Percentiles rank a stretch among this genome's conserved stretches.
Conservation (phyloP, 2,113 vertebrate species). For the Marcusenius ussheri region DNA sequence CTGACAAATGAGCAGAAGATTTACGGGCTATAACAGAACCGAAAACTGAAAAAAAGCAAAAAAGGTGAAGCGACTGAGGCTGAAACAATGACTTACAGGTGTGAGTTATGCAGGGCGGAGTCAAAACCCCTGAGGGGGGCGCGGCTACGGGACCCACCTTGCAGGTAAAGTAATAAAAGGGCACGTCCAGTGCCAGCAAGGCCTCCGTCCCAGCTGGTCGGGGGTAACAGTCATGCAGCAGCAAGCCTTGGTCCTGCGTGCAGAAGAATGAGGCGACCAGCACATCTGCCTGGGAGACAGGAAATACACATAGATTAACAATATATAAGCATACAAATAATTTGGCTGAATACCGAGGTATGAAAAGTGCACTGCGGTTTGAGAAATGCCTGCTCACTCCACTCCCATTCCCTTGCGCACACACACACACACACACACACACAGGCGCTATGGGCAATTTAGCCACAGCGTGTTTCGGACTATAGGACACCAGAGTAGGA, state of each 20-base stretch:
- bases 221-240: slow-evolving; percentile 80
- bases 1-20: slow-evolving; percentile 22
- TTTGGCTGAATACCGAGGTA: not conserved
- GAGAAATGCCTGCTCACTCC: not conserved
- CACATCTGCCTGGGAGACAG: slow-evolving; percentile 60
- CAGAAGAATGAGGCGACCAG: slow-evolving; percentile 81
- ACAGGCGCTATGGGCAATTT: not conserved
- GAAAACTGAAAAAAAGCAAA: not conserved
- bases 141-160: slow-evolving; percentile 62
- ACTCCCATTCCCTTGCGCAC: not conserved
- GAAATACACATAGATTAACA: not conserved
- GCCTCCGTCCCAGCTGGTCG: slow-evolving; percentile 63
- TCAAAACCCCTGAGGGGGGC: not conserved
- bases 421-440: not conserved
- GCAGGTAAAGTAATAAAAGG: slow-evolving; percentile 85
- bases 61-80: not conserved
- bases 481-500: not conserved
- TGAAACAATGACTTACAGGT: not conserved
- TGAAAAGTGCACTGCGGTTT: not conserved
- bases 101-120: not conserved
- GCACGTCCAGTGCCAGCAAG: slow-evolving; percentile 81
- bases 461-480: not conserved
- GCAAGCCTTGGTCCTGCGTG: slow-evolving; percentile 82
- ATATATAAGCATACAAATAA: not conserved
- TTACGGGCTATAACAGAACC: not conserved